These are phyloP conservation scores for Thripadectes ignobilis DNA, from an alignment of 2,797 vertebrate genomes.

Conservation along the genomic window DNA sequence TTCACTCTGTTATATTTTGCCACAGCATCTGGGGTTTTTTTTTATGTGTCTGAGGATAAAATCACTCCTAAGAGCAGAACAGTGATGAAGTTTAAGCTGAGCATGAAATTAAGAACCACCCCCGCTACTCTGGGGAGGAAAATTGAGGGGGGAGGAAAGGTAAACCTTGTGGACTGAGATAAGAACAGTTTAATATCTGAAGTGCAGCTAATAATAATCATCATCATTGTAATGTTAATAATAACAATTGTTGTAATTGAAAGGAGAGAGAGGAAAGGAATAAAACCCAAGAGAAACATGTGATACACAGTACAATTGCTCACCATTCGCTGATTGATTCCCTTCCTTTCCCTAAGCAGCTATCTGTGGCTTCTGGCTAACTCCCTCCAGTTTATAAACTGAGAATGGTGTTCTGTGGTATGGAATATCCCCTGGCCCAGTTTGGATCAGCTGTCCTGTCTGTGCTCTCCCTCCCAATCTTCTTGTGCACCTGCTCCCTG, in stretches of 20 bases:
- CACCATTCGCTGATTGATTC: background rate
- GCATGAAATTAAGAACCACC: background rate
- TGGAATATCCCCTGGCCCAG: background rate
- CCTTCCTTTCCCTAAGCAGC: background rate
- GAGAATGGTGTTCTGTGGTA: background rate
- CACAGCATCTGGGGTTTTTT: background rate
- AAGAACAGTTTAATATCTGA: background rate
- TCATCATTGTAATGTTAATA: background rate
- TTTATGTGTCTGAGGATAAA: background rate
- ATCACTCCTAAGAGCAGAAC: background rate
- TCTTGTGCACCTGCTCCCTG: background rate
- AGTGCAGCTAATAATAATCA: background rate
- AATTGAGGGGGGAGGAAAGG: background rate
- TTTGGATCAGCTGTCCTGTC: background rate
- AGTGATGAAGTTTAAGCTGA: background rate
- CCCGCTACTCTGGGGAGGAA: fast-evolving
- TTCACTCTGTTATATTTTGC: background rate
- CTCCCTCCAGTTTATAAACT: background rate
- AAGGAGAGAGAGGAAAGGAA: background rate
- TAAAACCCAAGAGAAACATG: background rate
- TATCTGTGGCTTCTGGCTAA: background rate
- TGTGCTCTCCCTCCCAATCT: background rate
- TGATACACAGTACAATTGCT: background rate
- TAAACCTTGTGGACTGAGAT: background rate
- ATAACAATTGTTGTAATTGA: background rate